Conservation (phyloP, 2,113 vertebrate genomes). For the Myocastor coypus region DNA sequence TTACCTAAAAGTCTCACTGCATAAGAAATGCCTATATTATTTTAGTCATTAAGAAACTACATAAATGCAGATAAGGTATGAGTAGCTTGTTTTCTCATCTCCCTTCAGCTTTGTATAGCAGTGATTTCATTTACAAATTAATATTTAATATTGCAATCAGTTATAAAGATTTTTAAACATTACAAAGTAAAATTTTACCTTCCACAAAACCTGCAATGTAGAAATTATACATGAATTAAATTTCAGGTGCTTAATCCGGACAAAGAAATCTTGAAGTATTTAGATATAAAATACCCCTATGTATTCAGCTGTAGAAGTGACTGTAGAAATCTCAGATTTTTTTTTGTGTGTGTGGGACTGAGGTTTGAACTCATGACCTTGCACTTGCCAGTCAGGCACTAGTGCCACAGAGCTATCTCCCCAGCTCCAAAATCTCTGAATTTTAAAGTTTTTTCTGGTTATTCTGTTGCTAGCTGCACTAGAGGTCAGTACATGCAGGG, state of each 20-base stretch:
- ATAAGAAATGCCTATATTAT: conserved; percentile 62
- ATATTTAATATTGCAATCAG: conserved; percentile 28
- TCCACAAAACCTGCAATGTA: background rate
- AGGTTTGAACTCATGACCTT: too few species aligned
- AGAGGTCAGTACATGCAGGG: background rate
- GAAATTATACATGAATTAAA: conserved; percentile 1
- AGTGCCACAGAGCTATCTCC: too few species aligned
- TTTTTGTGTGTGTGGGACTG: too few species aligned
- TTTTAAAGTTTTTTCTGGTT: background rate
- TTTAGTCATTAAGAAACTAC: conserved; percentile 59
- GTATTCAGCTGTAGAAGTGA: conserved; percentile 17
- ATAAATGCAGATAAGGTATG: conserved; percentile 66
- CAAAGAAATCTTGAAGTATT: conserved; percentile 21
- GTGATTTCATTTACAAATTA: conserved; percentile 26
- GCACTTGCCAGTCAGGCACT: too few species aligned
- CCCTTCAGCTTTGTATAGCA: conserved; percentile 66
- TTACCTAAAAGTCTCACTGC: background rate
- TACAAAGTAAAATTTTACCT: background rate
- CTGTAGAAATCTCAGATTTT: background rate
- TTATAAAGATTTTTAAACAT: background rate
- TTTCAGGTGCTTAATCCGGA: background rate
- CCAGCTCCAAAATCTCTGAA: too few species aligned
- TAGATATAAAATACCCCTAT: background rate
- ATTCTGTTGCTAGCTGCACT: background rate
- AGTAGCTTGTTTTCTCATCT: conserved; percentile 72